Percentiles rank a stretch among this genome's conserved stretches.
These are phyloP conservation scores for Paradisaea rubra DNA, from an alignment of 2,113 vertebrate genomes.

Conservation along the genomic window DNA sequence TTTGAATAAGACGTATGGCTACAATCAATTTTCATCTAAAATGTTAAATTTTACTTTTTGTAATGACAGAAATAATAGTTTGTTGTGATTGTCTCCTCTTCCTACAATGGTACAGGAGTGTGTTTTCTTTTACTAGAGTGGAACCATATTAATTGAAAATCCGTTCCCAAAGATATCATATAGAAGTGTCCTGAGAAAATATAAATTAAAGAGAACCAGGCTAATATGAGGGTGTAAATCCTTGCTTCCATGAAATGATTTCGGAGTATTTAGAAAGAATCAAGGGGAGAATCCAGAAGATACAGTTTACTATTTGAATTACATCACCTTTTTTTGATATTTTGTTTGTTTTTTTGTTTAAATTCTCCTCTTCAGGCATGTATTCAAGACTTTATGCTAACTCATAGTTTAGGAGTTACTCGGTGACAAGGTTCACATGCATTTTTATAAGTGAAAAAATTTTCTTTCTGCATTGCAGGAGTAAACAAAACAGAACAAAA, in stretches of 20 bases:
- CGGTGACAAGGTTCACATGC: background rate
- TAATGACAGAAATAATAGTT: background rate
- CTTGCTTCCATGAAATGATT: background rate
- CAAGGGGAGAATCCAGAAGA: background rate
- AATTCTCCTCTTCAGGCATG: background rate
- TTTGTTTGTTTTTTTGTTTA: background rate
- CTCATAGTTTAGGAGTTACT: background rate
- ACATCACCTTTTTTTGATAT: background rate
- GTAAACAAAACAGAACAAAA: background rate
- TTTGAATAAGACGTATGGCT: background rate
- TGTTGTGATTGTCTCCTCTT: background rate
- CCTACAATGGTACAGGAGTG: background rate
- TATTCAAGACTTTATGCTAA: background rate
- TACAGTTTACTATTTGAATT: background rate
- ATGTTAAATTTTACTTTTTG: background rate
- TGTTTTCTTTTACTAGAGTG: background rate
- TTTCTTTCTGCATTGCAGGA: background rate
- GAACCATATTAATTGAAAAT: background rate
- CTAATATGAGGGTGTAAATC: background rate
- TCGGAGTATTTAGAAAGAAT: constrained; percentile 1
- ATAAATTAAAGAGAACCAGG: background rate
- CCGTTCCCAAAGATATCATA: background rate
- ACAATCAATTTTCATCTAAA: constrained; percentile 13
- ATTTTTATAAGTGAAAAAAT: background rate
- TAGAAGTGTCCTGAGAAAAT: background rate